A percentile compares a stretch with the other conserved stretches of the same genome.
phyloP scores from a whole-genome alignment of 2,888 invertebrate genomes.

The Dendrolimus houi region DNA sequence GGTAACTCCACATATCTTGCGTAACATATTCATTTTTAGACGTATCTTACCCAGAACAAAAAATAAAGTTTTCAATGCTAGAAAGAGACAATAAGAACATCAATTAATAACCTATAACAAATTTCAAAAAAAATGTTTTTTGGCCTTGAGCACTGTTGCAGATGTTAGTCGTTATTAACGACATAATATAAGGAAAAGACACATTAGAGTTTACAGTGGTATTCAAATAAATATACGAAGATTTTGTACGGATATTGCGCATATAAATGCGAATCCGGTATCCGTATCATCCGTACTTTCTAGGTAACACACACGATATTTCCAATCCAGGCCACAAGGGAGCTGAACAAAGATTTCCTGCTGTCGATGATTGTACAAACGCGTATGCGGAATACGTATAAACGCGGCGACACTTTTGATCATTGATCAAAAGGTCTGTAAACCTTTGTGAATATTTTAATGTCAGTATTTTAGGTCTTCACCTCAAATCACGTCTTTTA shows the following conservation, averaged over 20 bases:
- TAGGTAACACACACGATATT: neutral
- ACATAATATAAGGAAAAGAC: no score
- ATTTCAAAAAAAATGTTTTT: no score
- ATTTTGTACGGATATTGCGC: no score
- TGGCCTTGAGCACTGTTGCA: no score
- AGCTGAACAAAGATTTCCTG: slow-evolving; percentile 36
- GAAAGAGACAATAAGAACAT: no score
- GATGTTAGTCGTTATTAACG: no score
- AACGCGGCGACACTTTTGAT: slow-evolving; percentile 15
- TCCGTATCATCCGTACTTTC: slow-evolving; percentile 6
- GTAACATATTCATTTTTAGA: no score
- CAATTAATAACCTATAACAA: no score
- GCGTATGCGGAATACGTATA: slow-evolving; percentile 31
- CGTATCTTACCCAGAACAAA: slow-evolving; percentile 4
- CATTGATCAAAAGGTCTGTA: slow-evolving; percentile 37
- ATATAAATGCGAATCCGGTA: no score
- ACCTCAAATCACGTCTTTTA: slow-evolving; percentile 29
- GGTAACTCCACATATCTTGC: no score
- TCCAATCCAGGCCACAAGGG: slow-evolving; percentile 13
- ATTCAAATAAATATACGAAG: no score
- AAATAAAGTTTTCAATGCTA: slow-evolving; percentile 18
- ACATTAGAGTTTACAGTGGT: no score
- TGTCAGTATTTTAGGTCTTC: slow-evolving; percentile 28
- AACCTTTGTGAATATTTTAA: slow-evolving; percentile 32
- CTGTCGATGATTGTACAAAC: slow-evolving; percentile 47